Evolutionary conservation across 2,797 vertebrate genomes (phyloP).

Genomic region (Mareca penelope): DNA sequence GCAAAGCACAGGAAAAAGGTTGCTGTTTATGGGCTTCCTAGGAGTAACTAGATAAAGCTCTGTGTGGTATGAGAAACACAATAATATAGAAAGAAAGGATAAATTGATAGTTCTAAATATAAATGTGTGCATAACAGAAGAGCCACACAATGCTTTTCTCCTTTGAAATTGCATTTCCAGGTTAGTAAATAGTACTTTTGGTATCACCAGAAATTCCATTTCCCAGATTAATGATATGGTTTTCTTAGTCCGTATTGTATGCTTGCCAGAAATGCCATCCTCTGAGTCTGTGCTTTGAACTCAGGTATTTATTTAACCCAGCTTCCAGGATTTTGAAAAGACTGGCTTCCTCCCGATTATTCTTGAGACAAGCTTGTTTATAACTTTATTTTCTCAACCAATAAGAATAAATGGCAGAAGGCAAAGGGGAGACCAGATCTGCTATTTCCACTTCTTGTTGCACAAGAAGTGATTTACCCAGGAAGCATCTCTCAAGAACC

Average conservation of each 20-base stretch:
- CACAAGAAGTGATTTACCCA: neutral
- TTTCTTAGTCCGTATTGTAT: neutral
- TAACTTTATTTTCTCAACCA: neutral
- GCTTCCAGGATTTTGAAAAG: neutral
- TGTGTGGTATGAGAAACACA: neutral
- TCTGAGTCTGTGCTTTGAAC: neutral
- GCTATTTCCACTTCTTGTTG: neutral
- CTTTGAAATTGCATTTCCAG: neutral
- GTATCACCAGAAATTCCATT: neutral
- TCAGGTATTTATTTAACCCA: constrained; percentile 8
- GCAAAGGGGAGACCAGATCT: neutral
- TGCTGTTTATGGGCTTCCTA: constrained; percentile 41
- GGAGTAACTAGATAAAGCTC: neutral
- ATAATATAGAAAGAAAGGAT: neutral
- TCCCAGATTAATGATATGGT: neutral
- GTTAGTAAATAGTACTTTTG: neutral
- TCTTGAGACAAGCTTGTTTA: neutral
- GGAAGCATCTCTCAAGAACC: neutral
- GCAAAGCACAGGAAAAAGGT: constrained; percentile 3
- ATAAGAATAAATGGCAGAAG: neutral
- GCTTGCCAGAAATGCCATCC: neutral
- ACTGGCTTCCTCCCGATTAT: neutral
- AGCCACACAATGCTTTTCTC: neutral
- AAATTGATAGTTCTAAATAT: neutral
- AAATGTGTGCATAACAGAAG: neutral